Evolutionary conservation across 2,888 invertebrate genomes (phyloP), one percentile per base, ranked within the genome.

Genomic region (Eupelmus urozonus): DNA sequence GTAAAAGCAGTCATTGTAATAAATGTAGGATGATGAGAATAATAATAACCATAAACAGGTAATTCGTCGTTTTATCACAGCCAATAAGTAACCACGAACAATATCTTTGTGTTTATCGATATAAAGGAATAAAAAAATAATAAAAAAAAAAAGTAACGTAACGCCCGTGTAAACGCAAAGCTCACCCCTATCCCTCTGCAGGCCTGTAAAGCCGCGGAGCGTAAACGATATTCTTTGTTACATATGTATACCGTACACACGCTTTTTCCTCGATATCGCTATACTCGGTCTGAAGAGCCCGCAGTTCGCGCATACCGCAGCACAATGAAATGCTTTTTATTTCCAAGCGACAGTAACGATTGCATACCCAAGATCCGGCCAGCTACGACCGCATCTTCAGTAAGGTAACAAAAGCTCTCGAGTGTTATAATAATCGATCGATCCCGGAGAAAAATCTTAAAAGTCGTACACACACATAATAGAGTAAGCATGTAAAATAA

Each of bases 1-100:
- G 81, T 83, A 79, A 76, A 53, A 71, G 80, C 80, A 79, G 71
- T 82, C 80, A 79, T 80, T 82, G 82, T 83, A 84, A 84, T 85
- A 84, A 85, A 83, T 84, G 81, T 85, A 85, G 84, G 72, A n/a
- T 82, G 81, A 84, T 81, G 80, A 84, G 82, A 82, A 82, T 63
- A 76, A 57, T 70, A 71, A 65, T 70, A 74, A 69, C 65, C 51
- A 73, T 62, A 66, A 78, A 67, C 72, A 70, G 51, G 72, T 81
- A 80, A 82, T 84, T 82, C 79, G 79, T 81, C 81, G 80, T 82
- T 82, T 80, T 80, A 80, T 82, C 81, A 78, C 82, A 81, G 78
- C 78, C 80, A 80, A 82, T 80, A 74, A 65, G 69, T 83, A 82
- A 78, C 69, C 73, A 74, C 69, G 70, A 81, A 80, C 78, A 75